Evolutionary conservation across 1,140 invertebrate species (phyloP), one percentile per base, ranked within the genome.

Genomic region (Drosophila subpulchrella): DNA sequence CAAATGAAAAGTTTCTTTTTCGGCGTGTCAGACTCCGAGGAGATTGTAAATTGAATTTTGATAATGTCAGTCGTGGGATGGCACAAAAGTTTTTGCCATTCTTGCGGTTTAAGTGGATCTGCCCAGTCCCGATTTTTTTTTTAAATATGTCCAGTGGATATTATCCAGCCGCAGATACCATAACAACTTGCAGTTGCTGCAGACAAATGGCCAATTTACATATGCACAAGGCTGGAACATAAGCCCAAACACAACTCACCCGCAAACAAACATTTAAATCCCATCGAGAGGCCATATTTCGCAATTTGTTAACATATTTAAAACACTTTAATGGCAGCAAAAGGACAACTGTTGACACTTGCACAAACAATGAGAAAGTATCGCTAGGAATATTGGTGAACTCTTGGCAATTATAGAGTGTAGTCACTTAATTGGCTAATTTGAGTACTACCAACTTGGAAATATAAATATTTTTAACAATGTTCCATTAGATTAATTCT

Each of bases 41-140:
- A 85, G 83, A 88, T 88, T 88, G 67, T 88, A 88, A 88, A 88
- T 88, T 88, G 85, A 88, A 88, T 88, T 89, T 84, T 81, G 84
- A 88, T 88, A 89, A 89, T 89, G 84, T 88, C 84, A 88, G 83
- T 89, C 78, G 75, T 44, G 59, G 66, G 62, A 55, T 57, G 71
- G 67, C 67, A 32, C 10, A 71, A 72, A 85, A 85, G 61, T 81
- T 85, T 72, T 67, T 77, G 55, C 68, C 20, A 71, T 72, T 71
- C 66, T 72, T 80, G 81, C 66, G 81, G 81, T 83, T 72, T 72
- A 71, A 72, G 68, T 71, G 53, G 66, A 48, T 70, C 17, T n/a
- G 24, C 15, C 6, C 38, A 20, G 7, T 5, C n/a, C 3, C 12
- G 11, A 15, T 13, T 39, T 39, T 12, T 15, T 17, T n/a, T 42